Percentiles rank a stretch among this genome's conserved stretches.
Evolutionary conservation across 2,797 vertebrate species (phyloP).

Genomic region (Echeneis naucrates): DNA sequence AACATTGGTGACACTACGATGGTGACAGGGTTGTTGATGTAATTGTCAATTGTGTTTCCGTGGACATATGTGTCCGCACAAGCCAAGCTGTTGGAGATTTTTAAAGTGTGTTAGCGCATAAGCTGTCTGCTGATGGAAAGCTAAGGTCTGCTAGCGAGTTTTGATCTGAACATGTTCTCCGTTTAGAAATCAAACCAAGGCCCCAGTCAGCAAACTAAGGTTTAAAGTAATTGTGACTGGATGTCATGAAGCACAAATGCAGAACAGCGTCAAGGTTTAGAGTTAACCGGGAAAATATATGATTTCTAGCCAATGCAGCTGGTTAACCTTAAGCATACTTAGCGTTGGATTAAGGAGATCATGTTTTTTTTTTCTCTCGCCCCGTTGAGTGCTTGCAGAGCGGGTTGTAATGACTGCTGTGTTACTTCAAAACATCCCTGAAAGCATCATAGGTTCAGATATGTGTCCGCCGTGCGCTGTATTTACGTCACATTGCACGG

Average conservation of each 20-base stretch:
- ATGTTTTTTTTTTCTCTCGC: conserved; percentile 35
- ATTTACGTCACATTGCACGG: conserved; percentile 30
- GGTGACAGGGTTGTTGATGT: not conserved
- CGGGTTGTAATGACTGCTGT: conserved; percentile 5
- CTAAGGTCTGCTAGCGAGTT: conserved; percentile 63
- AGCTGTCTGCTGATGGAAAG: conserved; percentile 50
- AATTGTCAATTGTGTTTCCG: not conserved
- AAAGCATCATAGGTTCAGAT: conserved; percentile 10
- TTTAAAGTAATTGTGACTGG: not conserved
- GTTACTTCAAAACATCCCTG: conserved; percentile 24
- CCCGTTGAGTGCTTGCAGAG: conserved; percentile 9
- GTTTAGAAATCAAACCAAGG: conserved; percentile 50
- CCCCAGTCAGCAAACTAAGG: conserved; percentile 28
- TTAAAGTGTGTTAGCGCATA: conserved; percentile 42
- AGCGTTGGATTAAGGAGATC: conserved; percentile 43
- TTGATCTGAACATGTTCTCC: conserved; percentile 44
- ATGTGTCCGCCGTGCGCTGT: conserved; percentile 24
- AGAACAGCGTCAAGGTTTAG: not conserved
- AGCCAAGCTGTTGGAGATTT: conserved; percentile 9
- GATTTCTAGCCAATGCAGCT: not conserved
- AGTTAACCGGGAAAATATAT: not conserved
- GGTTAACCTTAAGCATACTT: conserved; percentile 36
- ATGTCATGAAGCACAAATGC: not conserved
- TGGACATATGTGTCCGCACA: conserved; percentile 5
- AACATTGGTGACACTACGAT: not conserved